These are phyloP conservation scores for Aporophyla nigra DNA, from an alignment of 2,888 invertebrate genomes.

Conservation along the genomic window DNA sequence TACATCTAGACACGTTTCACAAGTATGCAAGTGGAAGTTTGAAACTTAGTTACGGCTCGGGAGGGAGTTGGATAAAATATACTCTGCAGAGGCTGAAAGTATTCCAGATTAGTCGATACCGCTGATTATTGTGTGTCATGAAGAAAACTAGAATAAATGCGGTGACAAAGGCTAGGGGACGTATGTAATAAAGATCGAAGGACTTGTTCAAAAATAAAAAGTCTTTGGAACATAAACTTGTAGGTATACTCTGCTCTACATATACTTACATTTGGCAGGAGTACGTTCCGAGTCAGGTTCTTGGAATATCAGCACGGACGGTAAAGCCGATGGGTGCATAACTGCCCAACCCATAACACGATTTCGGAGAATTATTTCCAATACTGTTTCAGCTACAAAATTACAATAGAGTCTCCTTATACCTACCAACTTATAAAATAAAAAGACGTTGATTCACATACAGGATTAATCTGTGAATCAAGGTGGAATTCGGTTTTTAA, in stretches of 20 bases:
- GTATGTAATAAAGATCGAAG: background rate
- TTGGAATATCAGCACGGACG: background rate
- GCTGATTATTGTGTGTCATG: constrained; percentile 4
- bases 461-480: background rate
- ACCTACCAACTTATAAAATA: background rate
- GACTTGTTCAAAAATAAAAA: background rate
- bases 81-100: constrained; percentile 25
- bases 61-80: constrained; percentile 23
- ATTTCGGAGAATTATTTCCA: background rate
- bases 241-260: background rate
- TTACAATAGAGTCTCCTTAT: background rate
- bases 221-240: constrained; percentile 1
- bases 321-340: background rate
- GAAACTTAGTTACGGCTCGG: constrained; percentile 34
- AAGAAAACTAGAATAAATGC: background rate
- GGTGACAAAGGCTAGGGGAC: constrained; percentile 10
- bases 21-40: constrained; percentile 46
- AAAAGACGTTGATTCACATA: background rate
- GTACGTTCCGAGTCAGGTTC: background rate
- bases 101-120: constrained; percentile 8
- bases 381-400: background rate
- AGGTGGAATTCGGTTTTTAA: constrained; percentile 20
- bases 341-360: background rate
- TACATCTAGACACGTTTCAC: constrained; percentile 19
- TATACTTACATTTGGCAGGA: background rate